Evolutionary conservation across 2,888 invertebrate genomes (phyloP).

Genomic region (Rotaria macrura): DNA sequence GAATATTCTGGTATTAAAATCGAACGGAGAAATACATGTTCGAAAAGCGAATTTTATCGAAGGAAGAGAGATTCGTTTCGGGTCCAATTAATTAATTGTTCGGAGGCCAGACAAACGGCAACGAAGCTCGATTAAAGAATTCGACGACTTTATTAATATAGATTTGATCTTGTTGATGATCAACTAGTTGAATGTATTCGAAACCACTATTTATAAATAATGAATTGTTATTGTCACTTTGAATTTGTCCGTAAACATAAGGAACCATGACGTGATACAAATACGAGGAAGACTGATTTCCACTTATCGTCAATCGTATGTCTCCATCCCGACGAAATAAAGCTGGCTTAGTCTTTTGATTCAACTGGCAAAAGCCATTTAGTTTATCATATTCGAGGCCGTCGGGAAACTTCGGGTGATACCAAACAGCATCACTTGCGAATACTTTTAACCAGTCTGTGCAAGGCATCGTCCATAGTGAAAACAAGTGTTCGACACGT

Average conservation of each 20-base stretch:
- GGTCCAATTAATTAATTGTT: background rate
- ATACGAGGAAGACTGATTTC: background rate
- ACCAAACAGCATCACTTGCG: background rate
- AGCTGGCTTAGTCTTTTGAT: background rate
- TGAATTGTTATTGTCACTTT: background rate
- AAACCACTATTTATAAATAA: slow-evolving; percentile 14
- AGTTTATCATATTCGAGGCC: background rate
- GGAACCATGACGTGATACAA: slow-evolving; percentile 14
- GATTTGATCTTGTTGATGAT: background rate
- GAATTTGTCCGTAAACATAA: slow-evolving; percentile 15
- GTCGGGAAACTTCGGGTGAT: background rate
- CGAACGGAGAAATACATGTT: too few species aligned
- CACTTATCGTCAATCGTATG: background rate
- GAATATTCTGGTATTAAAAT: too few species aligned
- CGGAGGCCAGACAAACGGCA: background rate
- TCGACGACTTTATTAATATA: background rate
- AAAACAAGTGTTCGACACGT: background rate
- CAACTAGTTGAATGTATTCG: background rate
- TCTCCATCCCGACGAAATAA: background rate
- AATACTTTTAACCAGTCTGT: background rate
- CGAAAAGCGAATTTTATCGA: too few species aligned
- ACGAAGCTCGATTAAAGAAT: slow-evolving; percentile 2
- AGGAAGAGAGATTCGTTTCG: too few species aligned
- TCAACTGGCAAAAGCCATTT: background rate
- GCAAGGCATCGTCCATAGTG: background rate